Evolutionary conservation across 2,888 invertebrate species (phyloP), one percentile per base, ranked within the genome.

Genomic region (Tetranychus piercei): DNA sequence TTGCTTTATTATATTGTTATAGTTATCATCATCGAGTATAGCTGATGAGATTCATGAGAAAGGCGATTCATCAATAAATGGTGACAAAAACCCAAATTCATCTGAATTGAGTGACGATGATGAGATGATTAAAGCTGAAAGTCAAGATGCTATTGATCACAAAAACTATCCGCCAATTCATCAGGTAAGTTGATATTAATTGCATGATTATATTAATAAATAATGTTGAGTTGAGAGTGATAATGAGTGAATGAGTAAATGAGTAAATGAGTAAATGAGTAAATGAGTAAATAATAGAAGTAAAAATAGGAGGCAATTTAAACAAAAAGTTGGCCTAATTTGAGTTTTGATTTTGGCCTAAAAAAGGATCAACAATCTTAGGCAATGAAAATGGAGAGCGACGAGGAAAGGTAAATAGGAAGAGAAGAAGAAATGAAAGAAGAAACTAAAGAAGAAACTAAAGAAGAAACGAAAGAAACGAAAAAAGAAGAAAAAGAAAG

Each of bases 61-160:
- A 71, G 20, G 20, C 11, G 71, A 71, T 45, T 18, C 11, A 34
- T n/a, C n/a, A 9, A 71, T 34, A 4, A 11, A 43, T 20, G 44
- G 34, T 11, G 71, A 71, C 15, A 71, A 71, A 43, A 71, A 71
- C 34, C 44, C 44, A 44, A 34, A 6, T 44, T 20, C 45, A 20
- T 11, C 34, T 65, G 73, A 73, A 23, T 11, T 43, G 9, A 20
- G 9, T 15, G 64, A 73, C 22, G 75, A 75, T 64, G 75, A 75
- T 55, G 75, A 75, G 20, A 43, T 75, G 66, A 64, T 75, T 22
- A 75, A 75, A 45, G 75, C 75, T 44, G 75, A 75, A 44, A 75
- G 73, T 74, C 75, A 75, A 64, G 75, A 75, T 22, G 64, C 71
- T 23, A 18, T 73, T 44, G 75, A 75, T 43, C 75, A 75, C 34